These are phyloP conservation scores for Anodontia alba DNA, from an alignment of 2,888 invertebrate species.

Conservation along the genomic window DNA sequence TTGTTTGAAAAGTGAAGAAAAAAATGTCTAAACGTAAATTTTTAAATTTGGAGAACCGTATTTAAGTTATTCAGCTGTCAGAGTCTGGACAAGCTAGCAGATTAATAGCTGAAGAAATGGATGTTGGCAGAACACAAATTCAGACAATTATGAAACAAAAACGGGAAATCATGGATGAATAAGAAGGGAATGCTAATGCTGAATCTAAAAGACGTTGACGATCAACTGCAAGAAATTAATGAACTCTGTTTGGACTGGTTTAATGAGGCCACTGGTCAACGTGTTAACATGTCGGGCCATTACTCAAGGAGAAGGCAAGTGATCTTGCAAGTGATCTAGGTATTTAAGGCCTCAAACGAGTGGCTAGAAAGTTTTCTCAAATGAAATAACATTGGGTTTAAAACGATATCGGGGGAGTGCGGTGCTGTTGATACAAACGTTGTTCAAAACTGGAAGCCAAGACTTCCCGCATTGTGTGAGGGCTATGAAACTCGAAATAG, in stretches of 20 bases:
- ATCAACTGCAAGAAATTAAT: neutral
- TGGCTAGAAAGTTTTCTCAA: constrained; percentile 36
- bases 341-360: constrained; percentile 35
- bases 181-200: neutral
- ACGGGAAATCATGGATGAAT: neutral
- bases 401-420: constrained; percentile 37
- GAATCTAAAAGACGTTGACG: neutral
- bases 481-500: constrained; percentile 41
- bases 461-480: constrained; percentile 38
- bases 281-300: constrained; percentile 13
- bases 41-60: too few species aligned
- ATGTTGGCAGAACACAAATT: too few species aligned
- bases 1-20: too few species aligned
- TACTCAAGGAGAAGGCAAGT: constrained; percentile 12
- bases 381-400: constrained; percentile 33
- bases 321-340: constrained; percentile 14
- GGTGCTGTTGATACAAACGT: constrained; percentile 33
- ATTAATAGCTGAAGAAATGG: too few species aligned
- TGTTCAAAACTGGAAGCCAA: constrained; percentile 41
- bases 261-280: neutral
- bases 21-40: too few species aligned
- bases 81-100: too few species aligned
- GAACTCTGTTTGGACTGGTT: neutral
- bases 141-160: neutral
- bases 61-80: too few species aligned